Percentiles rank a stretch among this genome's conserved stretches.
phyloP scores from a whole-genome alignment of 1,140 invertebrate species.

The Caenorhabditis remanei region DNA sequence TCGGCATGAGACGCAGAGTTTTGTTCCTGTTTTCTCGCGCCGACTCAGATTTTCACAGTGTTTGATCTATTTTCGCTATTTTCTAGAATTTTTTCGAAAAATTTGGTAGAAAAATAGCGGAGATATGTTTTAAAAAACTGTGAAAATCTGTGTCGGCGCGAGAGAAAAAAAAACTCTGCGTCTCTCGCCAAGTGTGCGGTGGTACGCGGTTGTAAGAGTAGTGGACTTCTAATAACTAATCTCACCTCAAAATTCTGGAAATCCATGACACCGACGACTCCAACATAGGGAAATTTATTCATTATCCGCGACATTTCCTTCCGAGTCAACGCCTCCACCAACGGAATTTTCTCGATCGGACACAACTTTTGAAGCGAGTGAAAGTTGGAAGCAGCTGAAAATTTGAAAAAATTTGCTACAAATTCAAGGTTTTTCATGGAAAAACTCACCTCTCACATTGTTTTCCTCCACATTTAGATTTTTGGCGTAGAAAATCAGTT shows the following conservation, averaged over 20 bases:
- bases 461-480: constrained; percentile 1
- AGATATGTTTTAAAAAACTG: too few species aligned
- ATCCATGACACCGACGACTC: background rate
- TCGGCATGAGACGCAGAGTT: too few species aligned
- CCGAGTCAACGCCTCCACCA: constrained; percentile 27
- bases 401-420: background rate
- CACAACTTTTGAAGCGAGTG: constrained; percentile 7
- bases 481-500: constrained; percentile 20
- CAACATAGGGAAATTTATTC: constrained; percentile 35
- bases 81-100: too few species aligned
- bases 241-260: constrained; percentile 19
- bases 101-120: too few species aligned
- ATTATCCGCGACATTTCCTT: constrained; percentile 6
- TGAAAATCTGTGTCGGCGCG: too few species aligned
- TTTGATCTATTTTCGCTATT: too few species aligned
- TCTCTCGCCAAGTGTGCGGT: too few species aligned
- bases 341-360: background rate
- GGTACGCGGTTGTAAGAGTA: too few species aligned
- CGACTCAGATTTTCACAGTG: too few species aligned
- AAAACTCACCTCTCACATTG: background rate
- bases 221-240: background rate
- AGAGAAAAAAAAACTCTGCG: too few species aligned
- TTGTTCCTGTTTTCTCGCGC: too few species aligned
- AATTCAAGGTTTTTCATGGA: too few species aligned
- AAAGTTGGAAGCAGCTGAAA: constrained; percentile 38